Base-by-base conservation (phyloP, 2,797 vertebrate genomes). In the Centroberyx gerrardi region DNA sequence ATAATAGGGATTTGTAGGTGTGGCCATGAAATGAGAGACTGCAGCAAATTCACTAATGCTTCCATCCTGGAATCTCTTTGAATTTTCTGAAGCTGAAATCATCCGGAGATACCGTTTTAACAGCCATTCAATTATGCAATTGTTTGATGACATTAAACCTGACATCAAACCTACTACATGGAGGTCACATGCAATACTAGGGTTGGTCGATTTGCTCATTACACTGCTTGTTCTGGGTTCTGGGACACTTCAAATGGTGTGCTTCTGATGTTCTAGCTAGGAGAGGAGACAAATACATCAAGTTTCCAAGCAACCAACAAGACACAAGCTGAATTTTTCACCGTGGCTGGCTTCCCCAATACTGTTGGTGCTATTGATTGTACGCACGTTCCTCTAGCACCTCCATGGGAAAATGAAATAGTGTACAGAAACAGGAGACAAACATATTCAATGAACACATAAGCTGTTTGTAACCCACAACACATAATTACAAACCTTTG, bases 211-310 rank as follows among this genome's bases (percentile, higher is more conserved):
- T 62, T 85, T 61, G 49, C 63, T 82, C 74, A 61, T 61, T 59
- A 66, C 68, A 12, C 40, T 73, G 22, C 22, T 1, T 1, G 22
- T 67, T 22, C 22, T 22, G 22, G 61, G 76, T 77, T 82, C 72
- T 81, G 60, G 68, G 46, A 52, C 65, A 49, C 49, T 60, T 0
- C 40, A 72, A 18, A 38, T 64, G 38, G 33, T 3, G 46, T 85
- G 22, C 22, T 78, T 83, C 81, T 73, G 81, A 68, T 77, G 74
- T 22, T 22, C 65, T 70, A 55, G 78, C 73, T 63, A 51, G 72
- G 71, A 72, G 22, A 66, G 49, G 61, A 88, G 72, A 78, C 76
- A 69, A 84, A 75, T 48, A 52, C 61, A 78, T 68, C 33, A 49
- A 33, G 59, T 58, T 64, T 74, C 42, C 29, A 17, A 46, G 31